These are phyloP conservation scores for Oryzaephilus surinamensis DNA, from an alignment of 1,140 invertebrate species.

Conservation along the genomic window DNA sequence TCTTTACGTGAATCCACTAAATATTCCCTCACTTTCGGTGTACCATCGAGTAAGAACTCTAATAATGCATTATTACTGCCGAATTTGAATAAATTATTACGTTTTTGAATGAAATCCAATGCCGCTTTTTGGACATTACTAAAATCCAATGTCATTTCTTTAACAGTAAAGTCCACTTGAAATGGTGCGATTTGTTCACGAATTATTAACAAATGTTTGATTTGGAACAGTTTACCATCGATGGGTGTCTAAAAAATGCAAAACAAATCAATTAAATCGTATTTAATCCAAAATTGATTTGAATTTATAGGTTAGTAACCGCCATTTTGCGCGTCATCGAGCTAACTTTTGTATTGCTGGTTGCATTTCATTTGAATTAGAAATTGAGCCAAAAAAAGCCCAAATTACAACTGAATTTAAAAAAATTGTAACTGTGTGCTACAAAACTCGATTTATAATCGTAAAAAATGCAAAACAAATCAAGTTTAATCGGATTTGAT, in stretches of 20 bases:
- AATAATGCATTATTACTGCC: conserved; percentile 83
- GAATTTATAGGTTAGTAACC: neutral
- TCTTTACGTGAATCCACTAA: conserved; percentile 89
- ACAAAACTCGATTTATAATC: too few species aligned
- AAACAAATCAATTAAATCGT: conserved; percentile 5
- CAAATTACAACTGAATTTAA: too few species aligned
- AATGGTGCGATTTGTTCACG: conserved; percentile 97
- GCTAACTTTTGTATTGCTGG: too few species aligned
- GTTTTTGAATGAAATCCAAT: conserved; percentile 74
- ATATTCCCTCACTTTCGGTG: conserved; percentile 85
- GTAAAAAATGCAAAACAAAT: too few species aligned
- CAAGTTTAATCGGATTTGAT: too few species aligned
- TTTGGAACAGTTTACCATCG: conserved; percentile 94
- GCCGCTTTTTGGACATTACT: conserved; percentile 80
- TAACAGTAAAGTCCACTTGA: conserved; percentile 89
- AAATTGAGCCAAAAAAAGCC: too few species aligned
- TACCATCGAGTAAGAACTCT: conserved; percentile 83
- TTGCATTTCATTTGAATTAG: too few species aligned
- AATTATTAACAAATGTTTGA: conserved; percentile 94
- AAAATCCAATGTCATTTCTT: conserved; percentile 87
- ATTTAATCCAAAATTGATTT: neutral
- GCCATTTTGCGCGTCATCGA: too few species aligned
- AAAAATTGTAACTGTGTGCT: too few species aligned
- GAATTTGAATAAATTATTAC: conserved; percentile 76
- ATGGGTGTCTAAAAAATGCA: conserved; percentile 53